These are phyloP conservation scores for Ictalurus furcatus DNA, from an alignment of 2,113 vertebrate genomes.

Conservation along the genomic window DNA sequence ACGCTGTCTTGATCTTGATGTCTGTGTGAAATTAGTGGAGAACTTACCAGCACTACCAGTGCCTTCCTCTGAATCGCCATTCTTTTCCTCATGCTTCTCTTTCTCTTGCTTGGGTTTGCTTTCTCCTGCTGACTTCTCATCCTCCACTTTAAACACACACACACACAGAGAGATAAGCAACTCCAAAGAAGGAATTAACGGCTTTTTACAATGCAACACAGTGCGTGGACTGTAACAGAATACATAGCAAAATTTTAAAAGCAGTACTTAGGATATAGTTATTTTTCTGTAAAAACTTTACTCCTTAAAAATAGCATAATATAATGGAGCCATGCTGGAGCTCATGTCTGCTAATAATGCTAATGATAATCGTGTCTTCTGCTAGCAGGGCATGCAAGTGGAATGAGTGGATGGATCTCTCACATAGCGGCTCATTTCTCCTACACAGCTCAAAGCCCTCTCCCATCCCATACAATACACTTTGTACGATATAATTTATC, in stretches of 20 bases:
- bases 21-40: no score
- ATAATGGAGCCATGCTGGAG: background rate
- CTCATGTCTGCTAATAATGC: background rate
- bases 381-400: background rate
- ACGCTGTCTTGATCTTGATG: background rate
- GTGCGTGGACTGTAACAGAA: background rate
- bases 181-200: background rate
- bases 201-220: background rate
- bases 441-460: background rate
- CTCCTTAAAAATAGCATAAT: background rate
- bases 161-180: background rate
- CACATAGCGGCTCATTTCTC: background rate
- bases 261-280: background rate
- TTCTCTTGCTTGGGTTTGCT: constrained; percentile 38
- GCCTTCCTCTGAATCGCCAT: constrained; percentile 9
- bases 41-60: constrained; percentile 25
- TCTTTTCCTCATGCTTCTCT: constrained; percentile 34
- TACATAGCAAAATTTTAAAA: background rate
- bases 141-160: constrained; percentile 45
- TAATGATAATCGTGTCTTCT: background rate
- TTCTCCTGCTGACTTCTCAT: constrained; percentile 19
- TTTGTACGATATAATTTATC: background rate
- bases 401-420: background rate
- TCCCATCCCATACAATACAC: background rate
- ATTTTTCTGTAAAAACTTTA: background rate